Percentiles rank a stretch among this genome's conserved stretches.
Evolutionary conservation across 2,113 vertebrate species (phyloP).

Genomic region (Anhinga anhinga): DNA sequence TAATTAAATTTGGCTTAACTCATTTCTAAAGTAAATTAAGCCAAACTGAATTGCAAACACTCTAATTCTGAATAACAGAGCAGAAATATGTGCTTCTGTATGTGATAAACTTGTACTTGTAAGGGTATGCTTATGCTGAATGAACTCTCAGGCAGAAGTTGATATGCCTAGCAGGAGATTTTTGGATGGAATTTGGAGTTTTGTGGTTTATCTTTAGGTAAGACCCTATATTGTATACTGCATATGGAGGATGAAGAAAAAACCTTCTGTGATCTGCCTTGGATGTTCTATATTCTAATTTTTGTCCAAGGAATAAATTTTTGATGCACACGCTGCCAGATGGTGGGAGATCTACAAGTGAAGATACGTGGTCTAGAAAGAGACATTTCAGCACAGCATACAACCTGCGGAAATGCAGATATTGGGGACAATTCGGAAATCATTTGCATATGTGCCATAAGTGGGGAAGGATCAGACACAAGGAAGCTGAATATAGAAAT

Average conservation of each 20-base stretch:
- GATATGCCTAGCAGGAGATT: background rate
- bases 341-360: background rate
- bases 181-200: background rate
- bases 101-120: background rate
- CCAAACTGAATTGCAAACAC: conserved; percentile 32
- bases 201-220: background rate
- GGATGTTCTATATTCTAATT: background rate
- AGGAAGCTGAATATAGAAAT: background rate
- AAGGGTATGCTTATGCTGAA: background rate
- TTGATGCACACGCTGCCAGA: background rate
- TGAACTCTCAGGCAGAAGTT: background rate
- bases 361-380: background rate
- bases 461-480: background rate
- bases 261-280: background rate
- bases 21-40: conserved; percentile 57
- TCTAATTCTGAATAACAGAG: background rate
- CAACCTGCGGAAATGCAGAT: background rate
- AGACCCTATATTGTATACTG: background rate
- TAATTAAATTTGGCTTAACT: conserved; percentile 64
- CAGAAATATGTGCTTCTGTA: background rate
- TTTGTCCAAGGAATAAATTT: background rate
- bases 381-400: background rate
- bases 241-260: background rate
- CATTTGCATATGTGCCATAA: background rate
- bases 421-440: background rate